These are phyloP conservation scores for Microtus ochrogaster DNA, from an alignment of 2,113 vertebrate species.

Conservation along the genomic window DNA sequence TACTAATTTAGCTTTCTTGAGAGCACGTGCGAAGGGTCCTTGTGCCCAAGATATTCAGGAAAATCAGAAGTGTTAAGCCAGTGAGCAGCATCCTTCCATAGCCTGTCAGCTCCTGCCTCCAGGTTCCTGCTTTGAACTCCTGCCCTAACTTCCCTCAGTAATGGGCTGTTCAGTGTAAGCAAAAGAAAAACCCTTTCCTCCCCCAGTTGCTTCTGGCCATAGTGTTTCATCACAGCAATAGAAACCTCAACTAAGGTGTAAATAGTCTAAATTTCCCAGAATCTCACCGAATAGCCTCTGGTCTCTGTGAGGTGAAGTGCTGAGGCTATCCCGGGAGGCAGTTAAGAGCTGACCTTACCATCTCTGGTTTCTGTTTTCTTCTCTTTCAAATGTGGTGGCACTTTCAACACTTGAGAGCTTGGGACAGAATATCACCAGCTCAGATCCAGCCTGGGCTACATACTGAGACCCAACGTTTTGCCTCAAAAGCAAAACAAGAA, in stretches of 20 bases:
- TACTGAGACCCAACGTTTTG: background rate
- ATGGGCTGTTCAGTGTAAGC: background rate
- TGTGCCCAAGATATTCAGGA: background rate
- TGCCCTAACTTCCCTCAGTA: background rate
- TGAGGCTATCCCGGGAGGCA: background rate
- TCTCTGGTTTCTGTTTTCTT: conserved; percentile 15
- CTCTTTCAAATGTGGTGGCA: background rate
- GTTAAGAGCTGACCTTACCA: background rate
- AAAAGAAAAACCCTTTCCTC: background rate
- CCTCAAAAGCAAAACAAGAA: background rate
- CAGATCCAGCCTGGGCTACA: background rate
- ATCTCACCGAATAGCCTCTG: background rate
- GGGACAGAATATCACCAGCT: background rate
- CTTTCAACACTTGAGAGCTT: background rate
- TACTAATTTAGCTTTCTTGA: background rate
- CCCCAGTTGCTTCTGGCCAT: background rate
- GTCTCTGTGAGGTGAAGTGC: background rate
- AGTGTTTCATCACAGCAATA: background rate
- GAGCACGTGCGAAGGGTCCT: background rate
- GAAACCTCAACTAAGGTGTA: background rate
- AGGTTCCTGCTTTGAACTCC: background rate
- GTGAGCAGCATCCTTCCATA: background rate
- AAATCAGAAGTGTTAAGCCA: background rate
- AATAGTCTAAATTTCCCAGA: background rate
- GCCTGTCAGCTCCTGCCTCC: background rate